Evolutionary conservation across 2,797 vertebrate genomes (phyloP).

Genomic region (Galago senegalensis): DNA sequence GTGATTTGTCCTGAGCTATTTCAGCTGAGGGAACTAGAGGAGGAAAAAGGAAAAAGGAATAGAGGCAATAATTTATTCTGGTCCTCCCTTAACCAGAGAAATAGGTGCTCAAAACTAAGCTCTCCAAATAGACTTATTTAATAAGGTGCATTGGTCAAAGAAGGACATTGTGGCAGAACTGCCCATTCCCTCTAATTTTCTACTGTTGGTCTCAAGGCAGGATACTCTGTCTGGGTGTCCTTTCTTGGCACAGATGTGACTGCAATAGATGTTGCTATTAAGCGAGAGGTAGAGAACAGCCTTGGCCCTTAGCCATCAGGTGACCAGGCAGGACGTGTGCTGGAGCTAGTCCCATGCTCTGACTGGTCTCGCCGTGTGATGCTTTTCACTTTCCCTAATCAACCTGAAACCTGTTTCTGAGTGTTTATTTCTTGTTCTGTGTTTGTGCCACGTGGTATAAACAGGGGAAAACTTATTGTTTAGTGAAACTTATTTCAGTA

Average conservation of each 20-base stretch:
- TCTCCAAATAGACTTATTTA: slow-evolving; percentile 34
- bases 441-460: not conserved
- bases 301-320: not conserved
- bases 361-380: not conserved
- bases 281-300: not conserved
- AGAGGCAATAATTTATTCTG: not conserved
- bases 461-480: not conserved
- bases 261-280: not conserved
- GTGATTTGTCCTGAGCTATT: not conserved
- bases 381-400: not conserved
- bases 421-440: not conserved
- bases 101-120: not conserved
- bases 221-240: not conserved
- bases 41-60: not conserved
- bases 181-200: not conserved
- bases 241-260: not conserved
- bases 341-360: not conserved
- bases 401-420: slow-evolving; percentile 27
- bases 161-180: not conserved
- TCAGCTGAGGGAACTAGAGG: not conserved
- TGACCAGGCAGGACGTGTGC: not conserved
- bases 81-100: not conserved
- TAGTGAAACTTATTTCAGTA: slow-evolving; percentile 51
- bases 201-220: not conserved
- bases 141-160: slow-evolving; percentile 46